Base-by-base conservation (phyloP, 2,113 vertebrate species). In the Nothoprocta pentlandii region DNA sequence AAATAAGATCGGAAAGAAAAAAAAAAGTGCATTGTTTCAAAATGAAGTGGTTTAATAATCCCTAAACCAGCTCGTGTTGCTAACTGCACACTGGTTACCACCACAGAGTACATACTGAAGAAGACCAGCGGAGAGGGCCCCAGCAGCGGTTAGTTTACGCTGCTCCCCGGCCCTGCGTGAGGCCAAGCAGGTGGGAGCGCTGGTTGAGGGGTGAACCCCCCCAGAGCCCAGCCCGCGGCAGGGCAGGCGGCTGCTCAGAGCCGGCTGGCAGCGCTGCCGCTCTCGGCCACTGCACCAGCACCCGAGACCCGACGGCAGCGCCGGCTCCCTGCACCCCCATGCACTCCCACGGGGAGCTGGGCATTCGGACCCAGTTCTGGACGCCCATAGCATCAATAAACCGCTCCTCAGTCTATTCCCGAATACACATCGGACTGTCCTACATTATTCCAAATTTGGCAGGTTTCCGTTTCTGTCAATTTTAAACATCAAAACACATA, bases 341-440 rank as follows among this genome's bases (percentile, higher is more conserved):
- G 3, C 0, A 34, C 8, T 47, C 28, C 13, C 39, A 53, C 25
- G 39, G 22, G 12, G 25, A 77, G 25, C 5, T 53, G 21, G 69
- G 30, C n/a, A 64, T 44, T 70, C 10, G 34, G 8, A 49, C 9
- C 30, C 23, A 51, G 3, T 51, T 19, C 3, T 49, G 42, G 34
- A 61, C 68, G 82, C 64, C 14, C 1, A 9, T 28, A 68, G 82
- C 1, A 23, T 7, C 25, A 82, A 14, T 64, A 82, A 89, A 87
- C 3, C 36, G 58, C 12, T 4, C n/a, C 68, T 64, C 0, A 5
- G 32, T 12, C 20, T 84, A 32, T 12, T 39, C 32, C 49, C 2
- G 63, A 75, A 49, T 69, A 22, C 9, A 39, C 32, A 67, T 36
- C 53, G 46, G 46, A 67, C 30, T 66, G 21, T n/a, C 30, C 49